Evolutionary conservation across 2,113 vertebrate species (phyloP).

Genomic region (Pogona vitticeps): DNA sequence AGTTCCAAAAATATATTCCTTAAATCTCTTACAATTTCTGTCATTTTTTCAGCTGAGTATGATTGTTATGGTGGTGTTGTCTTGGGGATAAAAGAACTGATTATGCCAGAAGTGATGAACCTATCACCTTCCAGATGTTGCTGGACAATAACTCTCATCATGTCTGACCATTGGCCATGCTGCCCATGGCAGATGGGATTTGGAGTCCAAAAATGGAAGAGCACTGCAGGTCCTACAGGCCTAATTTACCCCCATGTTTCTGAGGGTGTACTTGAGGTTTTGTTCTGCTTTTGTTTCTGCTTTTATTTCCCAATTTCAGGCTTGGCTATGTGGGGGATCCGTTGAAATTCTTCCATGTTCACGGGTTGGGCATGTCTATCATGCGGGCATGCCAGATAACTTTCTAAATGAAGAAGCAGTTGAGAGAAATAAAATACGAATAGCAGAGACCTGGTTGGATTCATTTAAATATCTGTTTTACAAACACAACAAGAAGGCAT

Average conservation of each 20-base stretch:
- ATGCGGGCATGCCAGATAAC: slow-evolving; percentile 52
- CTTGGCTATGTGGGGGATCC: slow-evolving; percentile 91
- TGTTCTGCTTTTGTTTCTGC: not conserved
- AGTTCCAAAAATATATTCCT: too few relatives aligned
- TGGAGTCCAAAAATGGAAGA: too few relatives aligned
- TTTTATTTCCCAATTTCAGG: slow-evolving; percentile 68
- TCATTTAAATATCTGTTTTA: slow-evolving; percentile 87
- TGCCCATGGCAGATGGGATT: not conserved
- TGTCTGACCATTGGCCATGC: not conserved
- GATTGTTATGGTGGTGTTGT: not conserved
- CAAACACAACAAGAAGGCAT: slow-evolving; percentile 79
- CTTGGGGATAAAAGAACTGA: not conserved
- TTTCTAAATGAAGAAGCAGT: slow-evolving; percentile 75
- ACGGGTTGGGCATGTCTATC: slow-evolving; percentile 83
- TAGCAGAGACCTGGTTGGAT: slow-evolving; percentile 89
- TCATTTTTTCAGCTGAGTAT: not conserved
- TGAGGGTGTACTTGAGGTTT: not conserved
- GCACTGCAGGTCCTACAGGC: too few relatives aligned
- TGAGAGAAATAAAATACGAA: slow-evolving; percentile 83
- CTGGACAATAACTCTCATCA: too few relatives aligned
- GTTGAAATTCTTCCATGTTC: slow-evolving; percentile 91
- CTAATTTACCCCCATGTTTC: not conserved
- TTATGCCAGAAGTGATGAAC: too few relatives aligned
- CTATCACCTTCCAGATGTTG: too few relatives aligned
- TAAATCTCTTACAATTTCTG: too few relatives aligned